Evolutionary conservation across 1,140 invertebrate species (phyloP), one percentile per base, ranked within the genome.

Genomic region (Nymphalis io): DNA sequence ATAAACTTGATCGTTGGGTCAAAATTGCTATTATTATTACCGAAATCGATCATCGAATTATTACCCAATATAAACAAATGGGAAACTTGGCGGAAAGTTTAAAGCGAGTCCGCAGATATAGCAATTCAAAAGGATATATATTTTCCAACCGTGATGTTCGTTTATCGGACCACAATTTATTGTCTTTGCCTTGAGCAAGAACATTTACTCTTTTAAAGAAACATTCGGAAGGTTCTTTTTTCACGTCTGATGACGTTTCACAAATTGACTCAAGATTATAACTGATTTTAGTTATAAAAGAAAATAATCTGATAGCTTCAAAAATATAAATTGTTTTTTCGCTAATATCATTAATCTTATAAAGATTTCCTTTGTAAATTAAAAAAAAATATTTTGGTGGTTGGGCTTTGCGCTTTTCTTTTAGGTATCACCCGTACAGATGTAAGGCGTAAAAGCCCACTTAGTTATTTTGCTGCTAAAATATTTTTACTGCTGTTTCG

Each of bases 161-260:
- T 77, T 79, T 79, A 79, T 79, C 75, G 78, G 75, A 38, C 75
- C 73, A 71, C 71, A 77, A 79, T 79, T 79, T 79, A 79, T 79
- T 77, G 72, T 72, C 70, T 67, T 40, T 39, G 64, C 64, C 64
- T 67, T 67, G 64, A 67, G 64, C 64, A 57, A 38, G 64, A 67
- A 67, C 51, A 15, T 66, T 57, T 65, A 66, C 64, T 67, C 42
- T 23, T 60, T 60, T 67, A 60, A 67, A 67, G 57, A 60, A 67
- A 59, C 57, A 67, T 67, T 65, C 33, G 46, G 0, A 21, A 21
- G 15, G 20, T 55, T 5, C 8, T 55, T 55, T 53, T 55, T 44
- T 44, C 1, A 3, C 23, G 15, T 51, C 20, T 18, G 46, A 51
- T 51, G 12, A 2, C 18, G 8, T 20, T 12, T n/a, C 12, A 42